Conservation (phyloP, 2,113 vertebrate species). For the Otus sunia region DNA sequence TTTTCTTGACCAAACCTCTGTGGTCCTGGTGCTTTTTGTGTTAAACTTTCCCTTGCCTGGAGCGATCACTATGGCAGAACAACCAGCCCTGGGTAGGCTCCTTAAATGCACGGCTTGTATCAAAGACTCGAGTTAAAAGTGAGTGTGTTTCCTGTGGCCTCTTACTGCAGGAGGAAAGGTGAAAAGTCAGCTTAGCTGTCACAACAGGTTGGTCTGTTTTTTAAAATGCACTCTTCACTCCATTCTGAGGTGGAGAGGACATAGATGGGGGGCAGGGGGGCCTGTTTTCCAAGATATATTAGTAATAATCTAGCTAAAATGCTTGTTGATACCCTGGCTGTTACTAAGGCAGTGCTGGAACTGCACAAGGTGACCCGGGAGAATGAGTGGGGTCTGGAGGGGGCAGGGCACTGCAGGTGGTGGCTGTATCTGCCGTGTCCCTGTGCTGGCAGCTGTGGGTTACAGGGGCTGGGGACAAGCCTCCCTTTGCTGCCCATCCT, state of each 20-base stretch:
- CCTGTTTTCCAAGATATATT: background rate
- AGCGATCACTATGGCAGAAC: background rate
- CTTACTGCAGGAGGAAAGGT: background rate
- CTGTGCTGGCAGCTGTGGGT: background rate
- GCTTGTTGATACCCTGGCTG: background rate
- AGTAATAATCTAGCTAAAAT: background rate
- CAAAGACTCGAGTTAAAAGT: background rate
- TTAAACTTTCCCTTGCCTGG: background rate
- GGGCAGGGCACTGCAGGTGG: accelerated
- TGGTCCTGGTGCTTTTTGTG: background rate
- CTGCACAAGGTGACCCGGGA: background rate
- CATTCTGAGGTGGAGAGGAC: background rate
- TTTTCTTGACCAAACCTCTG: background rate
- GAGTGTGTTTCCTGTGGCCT: background rate
- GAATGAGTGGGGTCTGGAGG: background rate
- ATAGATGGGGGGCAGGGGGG: too few species aligned
- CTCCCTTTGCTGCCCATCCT: background rate
- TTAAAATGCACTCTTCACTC: background rate
- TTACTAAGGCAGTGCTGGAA: background rate
- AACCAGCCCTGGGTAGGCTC: background rate
- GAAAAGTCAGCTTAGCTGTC: background rate
- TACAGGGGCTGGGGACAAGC: background rate
- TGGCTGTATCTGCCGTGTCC: background rate
- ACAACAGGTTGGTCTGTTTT: background rate
- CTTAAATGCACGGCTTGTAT: background rate